These are phyloP conservation scores for Trinorchestia longiramus DNA, from an alignment of 1,140 invertebrate species.

Conservation along the genomic window DNA sequence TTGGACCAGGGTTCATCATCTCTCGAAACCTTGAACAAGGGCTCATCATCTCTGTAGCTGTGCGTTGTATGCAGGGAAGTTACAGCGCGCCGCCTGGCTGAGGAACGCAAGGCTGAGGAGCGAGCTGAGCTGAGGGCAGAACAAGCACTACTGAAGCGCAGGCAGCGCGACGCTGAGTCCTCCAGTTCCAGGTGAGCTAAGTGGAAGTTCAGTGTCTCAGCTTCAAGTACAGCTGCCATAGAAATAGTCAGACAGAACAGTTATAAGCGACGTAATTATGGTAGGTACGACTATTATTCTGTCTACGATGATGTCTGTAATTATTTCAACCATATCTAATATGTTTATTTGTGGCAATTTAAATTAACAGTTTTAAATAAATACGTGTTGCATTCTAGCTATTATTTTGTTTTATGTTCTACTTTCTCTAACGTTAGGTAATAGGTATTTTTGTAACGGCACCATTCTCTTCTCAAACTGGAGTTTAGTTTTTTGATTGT, in stretches of 20 bases:
- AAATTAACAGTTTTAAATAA: no score
- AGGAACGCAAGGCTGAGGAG: constrained; percentile 55
- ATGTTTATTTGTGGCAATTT: no score
- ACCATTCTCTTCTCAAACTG: neutral
- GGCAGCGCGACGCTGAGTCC: neutral
- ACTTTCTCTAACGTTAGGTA: neutral
- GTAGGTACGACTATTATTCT: no score
- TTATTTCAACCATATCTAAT: no score
- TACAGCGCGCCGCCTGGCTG: constrained; percentile 55
- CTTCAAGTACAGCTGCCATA: neutral
- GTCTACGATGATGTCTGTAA: no score
- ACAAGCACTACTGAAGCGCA: constrained; percentile 1
- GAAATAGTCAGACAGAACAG: no score
- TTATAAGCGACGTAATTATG: no score
- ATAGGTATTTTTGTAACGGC: neutral
- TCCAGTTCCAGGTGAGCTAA: neutral
- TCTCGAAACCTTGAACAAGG: no score
- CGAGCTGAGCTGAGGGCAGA: constrained; percentile 50
- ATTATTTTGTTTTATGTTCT: neutral
- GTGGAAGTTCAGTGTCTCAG: neutral
- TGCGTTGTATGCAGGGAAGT: constrained; percentile 59
- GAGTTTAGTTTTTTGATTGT: neutral
- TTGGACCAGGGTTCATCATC: no score
- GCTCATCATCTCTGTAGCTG: neutral
- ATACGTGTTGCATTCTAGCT: neutral